Evolutionary conservation across 2,888 invertebrate species (phyloP).

Genomic region (Bedellia somnulentella): DNA sequence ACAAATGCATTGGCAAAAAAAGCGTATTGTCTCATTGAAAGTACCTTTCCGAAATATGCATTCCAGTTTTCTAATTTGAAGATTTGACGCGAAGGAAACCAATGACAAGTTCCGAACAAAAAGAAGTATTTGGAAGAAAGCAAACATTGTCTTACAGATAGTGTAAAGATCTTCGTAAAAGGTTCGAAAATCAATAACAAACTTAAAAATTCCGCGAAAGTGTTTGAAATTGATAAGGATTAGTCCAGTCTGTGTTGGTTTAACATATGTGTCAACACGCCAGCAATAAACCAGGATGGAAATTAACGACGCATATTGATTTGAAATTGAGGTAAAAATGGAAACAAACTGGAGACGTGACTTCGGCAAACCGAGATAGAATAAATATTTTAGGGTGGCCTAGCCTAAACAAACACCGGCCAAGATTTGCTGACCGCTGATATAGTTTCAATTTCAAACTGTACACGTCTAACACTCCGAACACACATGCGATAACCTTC

Average conservation of each 20-base stretch:
- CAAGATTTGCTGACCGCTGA: conserved; percentile 59
- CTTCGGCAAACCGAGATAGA: conserved; percentile 59
- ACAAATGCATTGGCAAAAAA: too few relatives aligned
- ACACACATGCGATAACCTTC: not conserved
- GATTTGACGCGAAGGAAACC: too few relatives aligned
- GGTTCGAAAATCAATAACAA: conserved; percentile 38
- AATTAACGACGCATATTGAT: conserved; percentile 49
- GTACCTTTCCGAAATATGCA: too few relatives aligned
- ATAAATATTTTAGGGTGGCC: conserved; percentile 61
- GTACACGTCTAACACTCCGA: conserved; percentile 33
- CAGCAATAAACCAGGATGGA: conserved; percentile 9
- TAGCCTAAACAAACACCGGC: conserved; percentile 56
- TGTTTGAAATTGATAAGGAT: conserved; percentile 49
- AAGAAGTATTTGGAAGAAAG: too few relatives aligned
- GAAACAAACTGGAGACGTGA: conserved; percentile 55
- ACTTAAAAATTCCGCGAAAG: conserved; percentile 43
- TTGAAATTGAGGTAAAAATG: conserved; percentile 51
- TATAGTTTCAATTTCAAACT: conserved; percentile 60
- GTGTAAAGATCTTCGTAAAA: conserved; percentile 14
- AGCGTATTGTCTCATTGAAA: too few relatives aligned
- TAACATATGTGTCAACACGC: conserved; percentile 29
- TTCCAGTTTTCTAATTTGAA: too few relatives aligned
- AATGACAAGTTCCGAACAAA: too few relatives aligned
- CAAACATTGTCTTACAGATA: not conserved
- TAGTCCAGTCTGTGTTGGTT: conserved; percentile 40